phyloP scores from a whole-genome alignment of 2,888 invertebrate species.

The Leucophenga montana region DNA sequence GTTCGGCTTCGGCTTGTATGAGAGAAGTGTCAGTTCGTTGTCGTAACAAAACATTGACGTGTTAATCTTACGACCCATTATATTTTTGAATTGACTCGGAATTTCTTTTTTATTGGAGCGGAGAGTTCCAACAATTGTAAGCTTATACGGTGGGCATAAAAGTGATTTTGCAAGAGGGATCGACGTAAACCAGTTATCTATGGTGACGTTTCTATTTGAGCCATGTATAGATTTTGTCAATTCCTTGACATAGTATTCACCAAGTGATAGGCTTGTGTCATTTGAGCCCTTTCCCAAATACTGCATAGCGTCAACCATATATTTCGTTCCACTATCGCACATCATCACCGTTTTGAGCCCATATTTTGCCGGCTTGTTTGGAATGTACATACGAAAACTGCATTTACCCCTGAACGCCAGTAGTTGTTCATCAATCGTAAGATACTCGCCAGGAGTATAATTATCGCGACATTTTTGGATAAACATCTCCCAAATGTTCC shows the following conservation, averaged over 20 bases:
- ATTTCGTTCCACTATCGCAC: conserved; percentile 32
- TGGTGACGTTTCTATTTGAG: too few relatives aligned
- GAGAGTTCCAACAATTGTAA: too few relatives aligned
- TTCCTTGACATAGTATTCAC: neutral
- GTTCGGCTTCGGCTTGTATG: too few relatives aligned
- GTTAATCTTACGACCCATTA: too few relatives aligned
- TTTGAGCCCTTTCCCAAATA: conserved; percentile 30
- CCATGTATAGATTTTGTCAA: neutral
- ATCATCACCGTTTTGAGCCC: conserved; percentile 30
- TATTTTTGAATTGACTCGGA: too few relatives aligned
- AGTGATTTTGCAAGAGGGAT: too few relatives aligned
- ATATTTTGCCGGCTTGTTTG: conserved; percentile 38
- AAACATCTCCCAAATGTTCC: too few relatives aligned
- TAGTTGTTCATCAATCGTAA: conserved; percentile 34
- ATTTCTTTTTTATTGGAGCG: too few relatives aligned
- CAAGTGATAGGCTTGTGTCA: neutral
- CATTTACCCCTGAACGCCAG: conserved; percentile 28
- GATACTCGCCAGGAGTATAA: conserved; percentile 25
- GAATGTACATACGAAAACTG: conserved; percentile 34
- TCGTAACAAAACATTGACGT: too few relatives aligned
- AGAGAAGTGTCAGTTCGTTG: too few relatives aligned
- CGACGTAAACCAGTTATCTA: too few relatives aligned
- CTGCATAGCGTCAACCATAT: conserved; percentile 32
- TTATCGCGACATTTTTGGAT: conserved; percentile 32
- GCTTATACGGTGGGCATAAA: too few relatives aligned